A percentile compares a stretch with the other conserved stretches of the same genome.
phyloP scores from a whole-genome alignment of 92 coral and sea anemone species.

The Siderastrea siderea region DNA sequence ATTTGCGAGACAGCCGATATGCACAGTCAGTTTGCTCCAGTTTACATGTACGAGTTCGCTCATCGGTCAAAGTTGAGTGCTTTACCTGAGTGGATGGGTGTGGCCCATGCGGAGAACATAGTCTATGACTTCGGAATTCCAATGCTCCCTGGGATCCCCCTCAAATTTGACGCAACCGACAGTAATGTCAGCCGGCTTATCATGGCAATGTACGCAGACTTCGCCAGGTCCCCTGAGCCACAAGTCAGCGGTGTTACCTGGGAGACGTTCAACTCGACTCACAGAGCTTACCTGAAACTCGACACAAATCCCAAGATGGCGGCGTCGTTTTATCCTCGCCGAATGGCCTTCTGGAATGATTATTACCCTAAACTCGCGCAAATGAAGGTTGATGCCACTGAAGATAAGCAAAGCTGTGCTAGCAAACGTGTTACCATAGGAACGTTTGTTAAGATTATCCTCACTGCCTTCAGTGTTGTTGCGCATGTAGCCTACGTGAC shows the following conservation, averaged over 20 bases:
- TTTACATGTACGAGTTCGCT: conserved; percentile 63
- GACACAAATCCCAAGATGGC: conserved; percentile 35
- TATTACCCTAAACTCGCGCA: conserved; percentile 65
- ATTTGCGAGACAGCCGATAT: conserved; percentile 23
- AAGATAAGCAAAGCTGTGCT: neutral
- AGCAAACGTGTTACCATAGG: neutral
- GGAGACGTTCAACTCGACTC: conserved; percentile 51
- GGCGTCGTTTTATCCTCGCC: conserved; percentile 53
- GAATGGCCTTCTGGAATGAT: conserved; percentile 77
- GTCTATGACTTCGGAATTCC: conserved; percentile 59
- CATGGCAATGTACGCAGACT: conserved; percentile 43
- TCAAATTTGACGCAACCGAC: conserved; percentile 47
- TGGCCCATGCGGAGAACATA: conserved; percentile 49
- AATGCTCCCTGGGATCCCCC: conserved; percentile 16
- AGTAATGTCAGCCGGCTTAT: conserved; percentile 57
- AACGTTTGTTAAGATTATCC: neutral
- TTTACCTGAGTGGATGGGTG: conserved; percentile 64
- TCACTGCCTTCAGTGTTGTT: neutral
- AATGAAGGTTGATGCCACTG: neutral
- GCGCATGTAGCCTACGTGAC: too few species aligned
- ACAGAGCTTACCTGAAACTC: conserved; percentile 65
- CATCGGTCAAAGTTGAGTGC: conserved; percentile 35
- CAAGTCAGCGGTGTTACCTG: conserved; percentile 38
- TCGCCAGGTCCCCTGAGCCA: conserved; percentile 55
- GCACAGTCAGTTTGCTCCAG: conserved; percentile 51